Conservation (phyloP, 2,888 invertebrate genomes). For the Fabriciana adippe region DNA sequence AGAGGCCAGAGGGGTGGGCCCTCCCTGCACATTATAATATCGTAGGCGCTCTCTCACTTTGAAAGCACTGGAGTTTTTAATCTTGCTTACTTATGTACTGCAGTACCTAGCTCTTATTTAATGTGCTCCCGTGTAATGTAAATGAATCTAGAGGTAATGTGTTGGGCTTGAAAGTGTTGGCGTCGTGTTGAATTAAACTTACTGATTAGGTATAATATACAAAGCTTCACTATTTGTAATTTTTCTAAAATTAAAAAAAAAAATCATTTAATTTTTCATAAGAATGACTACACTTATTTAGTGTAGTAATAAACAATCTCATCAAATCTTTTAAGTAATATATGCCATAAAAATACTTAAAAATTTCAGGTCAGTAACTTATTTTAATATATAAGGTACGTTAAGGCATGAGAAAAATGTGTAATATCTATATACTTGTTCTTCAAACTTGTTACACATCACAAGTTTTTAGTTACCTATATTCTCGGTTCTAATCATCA, state of each 20-base stretch:
- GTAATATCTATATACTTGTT: too few species aligned
- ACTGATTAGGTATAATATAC: not conserved
- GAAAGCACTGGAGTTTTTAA: conserved; percentile 64
- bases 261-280: too few species aligned
- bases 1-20: conserved; percentile 53
- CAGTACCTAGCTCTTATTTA: conserved; percentile 27
- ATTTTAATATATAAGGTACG: too few species aligned
- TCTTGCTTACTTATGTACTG: conserved; percentile 65
- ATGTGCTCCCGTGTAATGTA: conserved; percentile 18
- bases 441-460: too few species aligned
- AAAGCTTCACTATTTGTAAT: not conserved
- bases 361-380: too few species aligned
- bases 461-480: too few species aligned
- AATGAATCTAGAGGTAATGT: conserved; percentile 13
- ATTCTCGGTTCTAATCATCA: too few species aligned
- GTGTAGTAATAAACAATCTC: too few species aligned
- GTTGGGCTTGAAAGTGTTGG: conserved; percentile 8
- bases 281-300: too few species aligned
- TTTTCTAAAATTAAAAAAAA: not conserved
- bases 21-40: conserved; percentile 59
- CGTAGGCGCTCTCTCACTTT: conserved; percentile 51
- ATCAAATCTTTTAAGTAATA: too few species aligned
- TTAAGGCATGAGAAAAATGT: too few species aligned
- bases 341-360: too few species aligned
- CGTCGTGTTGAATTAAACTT: not conserved